Percentiles rank a stretch among this genome's conserved stretches.
phyloP scores from a whole-genome alignment of 2,113 vertebrate genomes.

The Bothrops jararaca region DNA sequence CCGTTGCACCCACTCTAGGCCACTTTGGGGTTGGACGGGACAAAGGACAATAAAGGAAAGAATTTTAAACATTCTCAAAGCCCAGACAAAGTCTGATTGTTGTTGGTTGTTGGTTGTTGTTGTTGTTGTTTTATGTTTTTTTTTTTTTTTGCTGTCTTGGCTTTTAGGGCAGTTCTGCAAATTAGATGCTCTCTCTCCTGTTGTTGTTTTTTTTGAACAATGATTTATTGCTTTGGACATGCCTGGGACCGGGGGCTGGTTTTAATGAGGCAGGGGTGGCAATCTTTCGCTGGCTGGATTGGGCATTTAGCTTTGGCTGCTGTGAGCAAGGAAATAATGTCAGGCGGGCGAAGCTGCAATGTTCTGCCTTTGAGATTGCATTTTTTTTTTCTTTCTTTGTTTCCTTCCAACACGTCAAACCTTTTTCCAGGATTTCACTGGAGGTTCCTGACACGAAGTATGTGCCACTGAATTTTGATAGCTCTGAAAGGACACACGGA shows the following conservation, averaged over 20 bases:
- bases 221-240: neutral
- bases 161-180: neutral
- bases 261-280: neutral
- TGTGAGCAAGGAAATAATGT: neutral
- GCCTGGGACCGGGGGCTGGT: neutral
- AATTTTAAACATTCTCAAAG: conserved; percentile 6
- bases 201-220: neutral
- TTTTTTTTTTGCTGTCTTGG: neutral
- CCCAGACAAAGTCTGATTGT: neutral
- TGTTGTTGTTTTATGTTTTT: too few species aligned
- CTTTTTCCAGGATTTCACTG: neutral
- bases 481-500: neutral
- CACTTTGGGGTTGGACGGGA: neutral
- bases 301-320: neutral
- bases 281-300: neutral
- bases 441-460: neutral
- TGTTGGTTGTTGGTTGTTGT: neutral
- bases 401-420: neutral
- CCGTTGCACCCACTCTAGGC: neutral
- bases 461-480: neutral
- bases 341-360: neutral
- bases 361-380: neutral
- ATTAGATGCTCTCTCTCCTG: neutral
- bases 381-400: neutral
- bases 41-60: neutral